A percentile compares a stretch with the other conserved stretches of the same genome.
These are phyloP conservation scores for Aegotheles bennettii DNA, from an alignment of 2,113 vertebrate species.

Conservation along the genomic window DNA sequence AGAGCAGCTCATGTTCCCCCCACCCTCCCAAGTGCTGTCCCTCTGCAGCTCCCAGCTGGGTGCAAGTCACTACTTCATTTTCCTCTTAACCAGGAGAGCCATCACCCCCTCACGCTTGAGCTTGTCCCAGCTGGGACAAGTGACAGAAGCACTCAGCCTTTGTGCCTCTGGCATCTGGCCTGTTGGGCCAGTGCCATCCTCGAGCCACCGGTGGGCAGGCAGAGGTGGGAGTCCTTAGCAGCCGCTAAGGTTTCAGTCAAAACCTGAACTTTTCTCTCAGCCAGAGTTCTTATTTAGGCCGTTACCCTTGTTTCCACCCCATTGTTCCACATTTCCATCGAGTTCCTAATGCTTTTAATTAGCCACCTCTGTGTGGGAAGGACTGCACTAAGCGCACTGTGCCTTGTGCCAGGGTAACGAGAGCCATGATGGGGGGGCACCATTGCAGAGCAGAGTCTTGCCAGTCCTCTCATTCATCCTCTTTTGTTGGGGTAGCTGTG, in stretches of 20 bases:
- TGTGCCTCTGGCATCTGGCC: not conserved
- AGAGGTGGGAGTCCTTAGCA: not conserved
- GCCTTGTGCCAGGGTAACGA: not conserved
- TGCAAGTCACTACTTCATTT: not conserved
- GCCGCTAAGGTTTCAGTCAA: not conserved
- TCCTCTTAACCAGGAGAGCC: not conserved
- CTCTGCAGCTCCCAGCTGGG: not conserved
- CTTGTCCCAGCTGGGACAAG: not conserved
- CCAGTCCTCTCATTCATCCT: not conserved
- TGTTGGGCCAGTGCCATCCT: not conserved
- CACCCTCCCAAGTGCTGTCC: not conserved
- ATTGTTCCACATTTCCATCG: not conserved
- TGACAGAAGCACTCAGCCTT: not conserved
- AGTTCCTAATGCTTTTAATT: not conserved
- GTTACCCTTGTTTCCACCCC: not conserved
- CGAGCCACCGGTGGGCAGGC: not conserved
- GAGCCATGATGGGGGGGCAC: not conserved
- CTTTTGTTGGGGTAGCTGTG: not conserved
- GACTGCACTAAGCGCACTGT: not conserved
- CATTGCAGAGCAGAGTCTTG: fast-evolving
- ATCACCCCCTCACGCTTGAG: fast-evolving
- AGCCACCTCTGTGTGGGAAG: not conserved
- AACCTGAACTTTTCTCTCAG: not conserved
- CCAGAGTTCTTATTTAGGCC: not conserved
- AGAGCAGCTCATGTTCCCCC: not conserved